Conservation (phyloP, 2,113 vertebrate species). For the Dromas ardeola region DNA sequence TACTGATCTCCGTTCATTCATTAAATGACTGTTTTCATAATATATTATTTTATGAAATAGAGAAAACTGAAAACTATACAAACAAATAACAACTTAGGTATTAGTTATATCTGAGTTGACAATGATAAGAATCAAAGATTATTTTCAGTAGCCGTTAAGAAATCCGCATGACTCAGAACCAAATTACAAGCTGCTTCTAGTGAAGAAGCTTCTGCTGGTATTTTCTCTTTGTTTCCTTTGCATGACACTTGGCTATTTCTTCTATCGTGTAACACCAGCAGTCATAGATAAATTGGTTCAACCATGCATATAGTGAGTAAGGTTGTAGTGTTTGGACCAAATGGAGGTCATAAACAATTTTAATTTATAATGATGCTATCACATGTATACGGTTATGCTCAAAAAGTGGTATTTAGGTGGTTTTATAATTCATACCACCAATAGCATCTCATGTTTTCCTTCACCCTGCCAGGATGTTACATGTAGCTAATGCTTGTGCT, state of each 20-base stretch:
- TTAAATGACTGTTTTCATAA: neutral
- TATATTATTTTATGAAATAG: neutral
- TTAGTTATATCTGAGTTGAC: conserved; percentile 8
- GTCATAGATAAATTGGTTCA: neutral
- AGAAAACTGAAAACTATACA: neutral
- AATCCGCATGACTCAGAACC: neutral
- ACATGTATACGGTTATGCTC: neutral
- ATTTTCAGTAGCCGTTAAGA: conserved; percentile 14
- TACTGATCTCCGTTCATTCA: neutral
- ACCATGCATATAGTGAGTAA: neutral
- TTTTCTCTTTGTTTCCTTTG: conserved; percentile 34
- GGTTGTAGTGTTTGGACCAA: conserved; percentile 3
- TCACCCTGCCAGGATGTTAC: neutral
- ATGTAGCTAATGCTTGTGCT: neutral
- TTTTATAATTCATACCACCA: conserved; percentile 24
- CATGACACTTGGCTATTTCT: neutral
- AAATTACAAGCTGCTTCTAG: neutral
- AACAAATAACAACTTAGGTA: conserved; percentile 9
- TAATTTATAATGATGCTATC: conserved; percentile 31
- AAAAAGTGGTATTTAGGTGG: neutral
- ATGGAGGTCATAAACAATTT: conserved; percentile 13
- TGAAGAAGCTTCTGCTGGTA: neutral
- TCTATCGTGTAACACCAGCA: neutral
- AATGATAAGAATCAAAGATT: neutral
- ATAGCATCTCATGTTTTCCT: neutral